phyloP scores from a whole-genome alignment of 37 sponge, comb jelly and placozoan species.

The Geodia barretti region DNA sequence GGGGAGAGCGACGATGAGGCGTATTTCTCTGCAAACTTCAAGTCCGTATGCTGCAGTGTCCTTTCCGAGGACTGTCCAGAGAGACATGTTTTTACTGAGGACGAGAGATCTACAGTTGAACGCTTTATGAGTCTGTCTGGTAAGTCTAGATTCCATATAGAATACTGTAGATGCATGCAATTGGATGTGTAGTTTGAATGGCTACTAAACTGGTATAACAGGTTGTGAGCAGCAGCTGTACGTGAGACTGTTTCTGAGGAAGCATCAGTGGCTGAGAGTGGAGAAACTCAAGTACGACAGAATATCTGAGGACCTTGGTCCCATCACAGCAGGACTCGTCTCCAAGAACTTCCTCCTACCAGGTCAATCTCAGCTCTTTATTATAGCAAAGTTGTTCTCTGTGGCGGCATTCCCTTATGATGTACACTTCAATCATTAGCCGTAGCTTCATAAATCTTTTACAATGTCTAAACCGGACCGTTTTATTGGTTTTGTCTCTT shows the following conservation, averaged over 20 bases:
- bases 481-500: no score
- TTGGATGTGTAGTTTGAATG: background rate
- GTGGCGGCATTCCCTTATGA: no score
- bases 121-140: conserved; percentile 23
- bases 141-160: background rate
- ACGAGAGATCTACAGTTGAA: background rate
- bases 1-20: conserved; percentile 14
- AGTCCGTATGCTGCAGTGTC: conserved; percentile 19
- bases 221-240: conserved; percentile 61
- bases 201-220: background rate
- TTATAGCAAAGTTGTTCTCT: no score
- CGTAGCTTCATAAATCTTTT: no score
- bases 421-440: no score
- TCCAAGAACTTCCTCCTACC: conserved; percentile 17
- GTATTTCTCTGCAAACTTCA: conserved; percentile 56
- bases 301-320: conserved; percentile 46
- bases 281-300: conserved; percentile 43
- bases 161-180: background rate
- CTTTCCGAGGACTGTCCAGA: conserved; percentile 20
- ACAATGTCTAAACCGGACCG: no score
- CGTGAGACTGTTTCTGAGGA: conserved; percentile 70
- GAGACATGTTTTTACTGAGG: conserved; percentile 45
- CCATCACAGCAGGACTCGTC: conserved; percentile 20
- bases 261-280: conserved; percentile 61
- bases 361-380: conserved; percentile 36